Conservation (phyloP, 2,113 vertebrate genomes). For the Numida meleagris region DNA sequence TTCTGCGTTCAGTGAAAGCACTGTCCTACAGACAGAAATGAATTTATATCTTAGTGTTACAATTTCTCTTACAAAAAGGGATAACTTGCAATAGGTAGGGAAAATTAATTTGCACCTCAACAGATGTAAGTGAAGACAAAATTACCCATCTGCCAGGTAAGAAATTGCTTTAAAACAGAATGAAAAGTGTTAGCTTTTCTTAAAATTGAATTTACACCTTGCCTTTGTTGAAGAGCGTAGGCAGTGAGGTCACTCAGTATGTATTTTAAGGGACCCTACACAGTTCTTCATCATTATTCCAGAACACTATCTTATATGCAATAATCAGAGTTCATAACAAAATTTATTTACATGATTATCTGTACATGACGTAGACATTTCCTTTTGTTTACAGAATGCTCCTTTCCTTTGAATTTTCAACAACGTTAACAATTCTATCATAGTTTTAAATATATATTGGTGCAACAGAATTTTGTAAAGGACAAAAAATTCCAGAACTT, state of each 20-base stretch:
- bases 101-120: constrained; percentile 79
- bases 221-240: not conserved
- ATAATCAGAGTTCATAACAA: not conserved
- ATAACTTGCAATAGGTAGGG: constrained; percentile 55
- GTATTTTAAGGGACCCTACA: constrained; percentile 21
- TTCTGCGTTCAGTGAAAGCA: not conserved
- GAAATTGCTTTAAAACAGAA: constrained; percentile 72
- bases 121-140: constrained; percentile 68
- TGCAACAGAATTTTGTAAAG: not conserved
- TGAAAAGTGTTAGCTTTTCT: constrained; percentile 63
- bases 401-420: not conserved
- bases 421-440: not conserved
- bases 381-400: not conserved
- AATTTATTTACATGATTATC: not conserved
- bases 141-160: constrained; percentile 72
- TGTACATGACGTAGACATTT: fast-evolving
- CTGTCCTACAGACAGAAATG: not conserved
- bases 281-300: constrained; percentile 4
- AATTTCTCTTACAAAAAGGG: constrained; percentile 48
- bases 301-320: not conserved
- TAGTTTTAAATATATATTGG: not conserved
- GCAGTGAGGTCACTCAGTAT: constrained; percentile 45
- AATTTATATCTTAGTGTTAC: constrained; percentile 20
- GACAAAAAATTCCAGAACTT: not conserved
- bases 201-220: constrained; percentile 75